These are phyloP conservation scores for Falco biarmicus DNA, from an alignment of 2,797 vertebrate genomes.

Conservation along the genomic window DNA sequence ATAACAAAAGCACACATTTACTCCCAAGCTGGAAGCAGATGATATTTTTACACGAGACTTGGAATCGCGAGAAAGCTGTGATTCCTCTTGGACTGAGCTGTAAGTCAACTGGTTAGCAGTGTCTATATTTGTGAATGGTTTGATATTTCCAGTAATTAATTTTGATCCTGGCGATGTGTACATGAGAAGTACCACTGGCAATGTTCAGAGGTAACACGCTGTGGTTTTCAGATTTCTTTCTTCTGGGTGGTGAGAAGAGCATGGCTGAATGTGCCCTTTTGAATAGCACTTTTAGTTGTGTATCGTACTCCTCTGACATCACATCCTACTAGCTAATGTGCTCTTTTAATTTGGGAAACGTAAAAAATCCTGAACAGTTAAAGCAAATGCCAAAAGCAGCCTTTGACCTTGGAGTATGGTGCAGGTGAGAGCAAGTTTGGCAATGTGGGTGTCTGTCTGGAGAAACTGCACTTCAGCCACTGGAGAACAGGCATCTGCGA, in stretches of 20 bases:
- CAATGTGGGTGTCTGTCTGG: not conserved
- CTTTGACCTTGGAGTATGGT: not conserved
- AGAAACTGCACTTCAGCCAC: not conserved
- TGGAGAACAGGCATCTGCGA: not conserved
- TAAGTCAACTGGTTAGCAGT: constrained; percentile 3
- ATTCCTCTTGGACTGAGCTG: constrained; percentile 4
- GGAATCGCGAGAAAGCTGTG: not conserved
- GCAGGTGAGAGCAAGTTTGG: not conserved
- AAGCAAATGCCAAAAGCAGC: not conserved
- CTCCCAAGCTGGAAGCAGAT: constrained; percentile 2
- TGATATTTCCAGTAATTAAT: constrained; percentile 37
- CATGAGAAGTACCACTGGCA: not conserved
- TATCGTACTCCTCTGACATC: not conserved
- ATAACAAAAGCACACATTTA: constrained; percentile 44
- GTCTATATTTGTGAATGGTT: constrained; percentile 27
- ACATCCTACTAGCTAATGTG: not conserved
- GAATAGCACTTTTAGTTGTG: not conserved
- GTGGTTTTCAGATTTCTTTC: not conserved
- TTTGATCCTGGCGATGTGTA: constrained; percentile 24
- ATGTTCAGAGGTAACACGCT: not conserved
- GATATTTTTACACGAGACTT: not conserved
- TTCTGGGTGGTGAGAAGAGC: not conserved
- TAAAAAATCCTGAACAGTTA: not conserved
- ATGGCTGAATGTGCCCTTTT: not conserved
- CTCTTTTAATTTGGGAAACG: not conserved